These are phyloP conservation scores for Lathamus discolor DNA, from an alignment of 2,113 vertebrate species.

Conservation along the genomic window DNA sequence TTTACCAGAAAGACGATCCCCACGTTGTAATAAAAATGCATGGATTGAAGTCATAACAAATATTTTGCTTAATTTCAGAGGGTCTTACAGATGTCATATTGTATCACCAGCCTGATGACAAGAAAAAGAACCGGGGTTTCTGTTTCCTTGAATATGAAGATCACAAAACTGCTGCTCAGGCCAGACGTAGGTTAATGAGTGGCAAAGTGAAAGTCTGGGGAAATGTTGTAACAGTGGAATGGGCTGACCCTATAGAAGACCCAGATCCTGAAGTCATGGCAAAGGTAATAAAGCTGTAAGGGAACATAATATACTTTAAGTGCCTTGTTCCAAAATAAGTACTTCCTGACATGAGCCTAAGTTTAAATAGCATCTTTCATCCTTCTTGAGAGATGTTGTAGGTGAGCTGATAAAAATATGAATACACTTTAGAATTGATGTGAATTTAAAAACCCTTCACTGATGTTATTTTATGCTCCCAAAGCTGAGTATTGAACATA, in stretches of 20 bases:
- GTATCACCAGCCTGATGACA: slow-evolving; percentile 97
- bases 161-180: slow-evolving; percentile 97
- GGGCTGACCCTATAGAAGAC: slow-evolving; percentile 99
- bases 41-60: neutral
- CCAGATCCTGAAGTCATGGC: slow-evolving; percentile 99
- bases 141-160: slow-evolving; percentile 99
- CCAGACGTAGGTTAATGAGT: slow-evolving; percentile 95
- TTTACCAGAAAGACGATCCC: neutral
- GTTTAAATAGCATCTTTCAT: neutral
- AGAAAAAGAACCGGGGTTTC: slow-evolving; percentile 98
- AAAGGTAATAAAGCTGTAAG: slow-evolving; percentile 80
- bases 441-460: neutral
- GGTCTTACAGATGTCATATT: slow-evolving; percentile 97
- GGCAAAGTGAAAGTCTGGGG: slow-evolving; percentile 99
- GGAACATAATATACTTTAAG: neutral
- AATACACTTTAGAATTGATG: neutral
- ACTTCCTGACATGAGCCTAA: neutral
- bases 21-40: neutral
- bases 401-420: neutral
- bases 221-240: slow-evolving; percentile 96
- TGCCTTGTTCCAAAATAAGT: neutral
- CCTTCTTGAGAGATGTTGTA: neutral
- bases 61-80: slow-evolving; percentile 79
- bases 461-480: neutral
- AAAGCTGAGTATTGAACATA: neutral